Evolutionary conservation across 1,140 invertebrate genomes (phyloP).

Genomic region (Neomicropteryx cornuta): DNA sequence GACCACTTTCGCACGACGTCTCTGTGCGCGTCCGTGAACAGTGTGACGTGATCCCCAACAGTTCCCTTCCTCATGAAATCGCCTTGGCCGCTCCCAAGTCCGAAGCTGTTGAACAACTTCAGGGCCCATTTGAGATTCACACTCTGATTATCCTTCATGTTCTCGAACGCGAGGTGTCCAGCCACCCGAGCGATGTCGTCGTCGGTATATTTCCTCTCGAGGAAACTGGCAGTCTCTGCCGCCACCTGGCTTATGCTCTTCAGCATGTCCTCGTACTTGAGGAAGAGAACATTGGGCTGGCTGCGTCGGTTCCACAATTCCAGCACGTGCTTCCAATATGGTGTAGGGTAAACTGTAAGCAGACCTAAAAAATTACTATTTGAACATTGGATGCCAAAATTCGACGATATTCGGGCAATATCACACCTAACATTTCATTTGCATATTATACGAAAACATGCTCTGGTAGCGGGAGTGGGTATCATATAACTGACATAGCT

Average conservation of each 20-base stretch:
- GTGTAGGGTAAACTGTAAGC: conserved; percentile 29
- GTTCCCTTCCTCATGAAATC: conserved; percentile 50
- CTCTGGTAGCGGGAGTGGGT: too few relatives aligned
- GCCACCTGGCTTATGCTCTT: conserved; percentile 40
- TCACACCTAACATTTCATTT: too few relatives aligned
- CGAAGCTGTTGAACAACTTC: conserved; percentile 29
- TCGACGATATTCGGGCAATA: too few relatives aligned
- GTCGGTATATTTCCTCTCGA: conserved; percentile 31
- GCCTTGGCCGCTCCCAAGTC: conserved; percentile 30
- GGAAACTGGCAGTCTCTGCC: conserved; percentile 37
- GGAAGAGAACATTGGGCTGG: conserved; percentile 44
- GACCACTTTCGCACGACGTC: conserved; percentile 46
- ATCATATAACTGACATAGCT: too few relatives aligned
- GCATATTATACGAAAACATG: too few relatives aligned
- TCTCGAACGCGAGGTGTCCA: conserved; percentile 46
- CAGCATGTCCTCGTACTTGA: conserved; percentile 59
- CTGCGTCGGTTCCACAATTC: conserved; percentile 45
- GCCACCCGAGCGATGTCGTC: conserved; percentile 32
- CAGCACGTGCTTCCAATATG: conserved; percentile 48
- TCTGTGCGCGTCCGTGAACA: conserved; percentile 42
- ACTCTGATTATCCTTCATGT: conserved; percentile 51
- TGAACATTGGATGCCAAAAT: too few relatives aligned
- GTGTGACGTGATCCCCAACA: conserved; percentile 52
- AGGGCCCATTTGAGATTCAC: conserved; percentile 46
- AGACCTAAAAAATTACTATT: too few relatives aligned